A percentile compares a stretch with the other conserved stretches of the same genome.
Evolutionary conservation across 2,113 vertebrate genomes (phyloP).

Genomic region (Lepisosteus oculatus): DNA sequence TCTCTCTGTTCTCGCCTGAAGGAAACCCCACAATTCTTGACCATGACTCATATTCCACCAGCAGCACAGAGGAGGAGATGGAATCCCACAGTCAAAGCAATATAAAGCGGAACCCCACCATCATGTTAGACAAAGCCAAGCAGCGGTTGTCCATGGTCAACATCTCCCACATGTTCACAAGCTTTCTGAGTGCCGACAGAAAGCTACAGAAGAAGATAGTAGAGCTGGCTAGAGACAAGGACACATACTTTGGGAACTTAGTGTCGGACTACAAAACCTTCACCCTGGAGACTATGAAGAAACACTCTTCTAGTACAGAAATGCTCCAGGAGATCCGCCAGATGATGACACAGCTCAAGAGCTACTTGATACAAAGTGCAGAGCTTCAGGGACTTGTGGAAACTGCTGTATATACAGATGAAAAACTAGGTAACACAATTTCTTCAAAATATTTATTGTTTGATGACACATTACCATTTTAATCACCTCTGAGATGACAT

Average conservation of each 20-base stretch:
- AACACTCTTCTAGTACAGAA: slow-evolving; percentile 85
- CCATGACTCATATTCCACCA: slow-evolving; percentile 84
- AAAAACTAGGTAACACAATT: slow-evolving; percentile 70
- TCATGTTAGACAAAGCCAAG: slow-evolving; percentile 82
- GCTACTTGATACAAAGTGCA: slow-evolving; percentile 89
- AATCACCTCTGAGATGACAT: no score
- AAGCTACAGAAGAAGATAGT: slow-evolving; percentile 88
- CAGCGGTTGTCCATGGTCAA: slow-evolving; percentile 79
- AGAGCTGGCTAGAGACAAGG: slow-evolving; percentile 83
- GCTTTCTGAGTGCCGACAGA: slow-evolving; percentile 80
- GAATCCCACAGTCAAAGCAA: slow-evolving; percentile 43
- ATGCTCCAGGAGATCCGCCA: slow-evolving; percentile 94
- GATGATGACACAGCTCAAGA: slow-evolving; percentile 97
- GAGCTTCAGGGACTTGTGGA: slow-evolving; percentile 84
- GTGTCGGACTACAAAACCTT: slow-evolving; percentile 87
- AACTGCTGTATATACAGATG: slow-evolving; percentile 60
- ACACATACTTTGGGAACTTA: slow-evolving; percentile 88
- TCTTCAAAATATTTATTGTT: neutral
- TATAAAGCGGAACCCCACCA: slow-evolving; percentile 71
- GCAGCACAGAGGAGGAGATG: slow-evolving; percentile 87
- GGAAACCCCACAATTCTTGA: slow-evolving; percentile 56
- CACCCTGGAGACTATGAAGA: slow-evolving; percentile 87
- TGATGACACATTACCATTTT: no score
- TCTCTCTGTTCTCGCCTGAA: slow-evolving; percentile 71
- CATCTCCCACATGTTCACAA: slow-evolving; percentile 75